Conservation (phyloP, 2,113 vertebrate species). For the Xyrauchen texanus region DNA sequence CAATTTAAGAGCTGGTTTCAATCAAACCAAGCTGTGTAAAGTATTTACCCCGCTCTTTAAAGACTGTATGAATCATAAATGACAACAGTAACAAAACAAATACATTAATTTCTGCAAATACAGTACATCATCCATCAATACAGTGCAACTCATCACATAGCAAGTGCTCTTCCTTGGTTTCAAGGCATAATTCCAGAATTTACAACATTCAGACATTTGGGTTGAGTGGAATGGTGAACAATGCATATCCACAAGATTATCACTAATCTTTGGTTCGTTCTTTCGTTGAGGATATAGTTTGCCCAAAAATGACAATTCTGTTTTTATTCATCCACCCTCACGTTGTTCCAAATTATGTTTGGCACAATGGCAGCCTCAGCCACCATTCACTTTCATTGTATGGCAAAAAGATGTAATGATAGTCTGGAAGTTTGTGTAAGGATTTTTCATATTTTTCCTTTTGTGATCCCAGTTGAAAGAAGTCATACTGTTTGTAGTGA, state of each 20-base stretch:
- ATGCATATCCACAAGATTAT: background rate
- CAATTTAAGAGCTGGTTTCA: slow-evolving; percentile 72
- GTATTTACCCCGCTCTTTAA: slow-evolving; percentile 60
- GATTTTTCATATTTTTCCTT: too few relatives aligned
- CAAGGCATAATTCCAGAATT: background rate
- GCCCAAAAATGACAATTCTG: too few relatives aligned
- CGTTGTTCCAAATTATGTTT: too few relatives aligned
- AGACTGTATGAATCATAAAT: slow-evolving; percentile 67
- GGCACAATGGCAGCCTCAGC: too few relatives aligned
- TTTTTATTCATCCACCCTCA: too few relatives aligned
- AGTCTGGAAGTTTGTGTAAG: too few relatives aligned
- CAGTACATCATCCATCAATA: slow-evolving; percentile 11
- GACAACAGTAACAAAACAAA: slow-evolving; percentile 37
- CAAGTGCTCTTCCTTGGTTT: background rate
- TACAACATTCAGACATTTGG: background rate
- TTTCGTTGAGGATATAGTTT: too few relatives aligned
- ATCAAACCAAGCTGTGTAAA: slow-evolving; percentile 68
- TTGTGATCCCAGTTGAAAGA: too few relatives aligned
- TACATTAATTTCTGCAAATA: slow-evolving; percentile 11
- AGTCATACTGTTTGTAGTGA: too few relatives aligned
- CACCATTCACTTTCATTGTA: too few relatives aligned
- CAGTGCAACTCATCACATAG: slow-evolving; percentile 6
- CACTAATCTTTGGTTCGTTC: background rate
- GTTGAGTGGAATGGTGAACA: background rate
- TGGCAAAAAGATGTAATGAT: too few relatives aligned